Base-by-base conservation (phyloP, 2,888 invertebrate genomes). In the Rhogogaster chlorosoma region DNA sequence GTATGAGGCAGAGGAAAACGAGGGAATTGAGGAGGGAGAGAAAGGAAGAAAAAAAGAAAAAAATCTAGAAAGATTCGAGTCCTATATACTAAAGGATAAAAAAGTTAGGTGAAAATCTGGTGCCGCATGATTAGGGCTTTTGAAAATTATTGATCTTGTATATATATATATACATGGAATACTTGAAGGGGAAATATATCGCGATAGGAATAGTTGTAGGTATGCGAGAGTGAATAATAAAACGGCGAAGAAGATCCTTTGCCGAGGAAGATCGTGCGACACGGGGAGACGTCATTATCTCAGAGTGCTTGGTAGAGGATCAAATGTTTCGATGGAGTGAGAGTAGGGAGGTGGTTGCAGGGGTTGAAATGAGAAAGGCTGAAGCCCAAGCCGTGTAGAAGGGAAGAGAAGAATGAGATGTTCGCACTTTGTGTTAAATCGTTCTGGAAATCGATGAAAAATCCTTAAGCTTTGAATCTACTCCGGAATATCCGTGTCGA, bases 41-140 rank as follows among this genome's bases (percentile, higher is more conserved):
- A 53, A 45, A 61, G 64, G 57, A 53, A 53, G 29, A 42, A 82
- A 85, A 45, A 75, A 53, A 49, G 78, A 70, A 80, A 83, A 86
- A 86, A 87, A 86, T 78, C 85, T 83, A 77, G 77, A 83, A 57
- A 75, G 84, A 73, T 86, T 86, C 86, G 86, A 86, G 87, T 75
- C 83, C 83, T 84, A 84, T 32, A n/a, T n/a, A n/a, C n/a, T n/a
- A n/a, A n/a, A 29, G 78, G 53, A 78, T 83, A 42, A 73, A 71
- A 71, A 71, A 71, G 36, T 71, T 22, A 42, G 71, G 42, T 42
- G 42, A 71, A 42, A 71, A 71, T 71, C 36, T n/a, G 18, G 12
- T n/a, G 38, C 71, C 38, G 29, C 10, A 32, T 18, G 15, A 70
- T 70, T 18, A 6, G 5, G 6, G 70, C 18, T 29, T 32, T 61